Base-by-base conservation (phyloP, 2,888 invertebrate species). In the Cheilosia scutellata region DNA sequence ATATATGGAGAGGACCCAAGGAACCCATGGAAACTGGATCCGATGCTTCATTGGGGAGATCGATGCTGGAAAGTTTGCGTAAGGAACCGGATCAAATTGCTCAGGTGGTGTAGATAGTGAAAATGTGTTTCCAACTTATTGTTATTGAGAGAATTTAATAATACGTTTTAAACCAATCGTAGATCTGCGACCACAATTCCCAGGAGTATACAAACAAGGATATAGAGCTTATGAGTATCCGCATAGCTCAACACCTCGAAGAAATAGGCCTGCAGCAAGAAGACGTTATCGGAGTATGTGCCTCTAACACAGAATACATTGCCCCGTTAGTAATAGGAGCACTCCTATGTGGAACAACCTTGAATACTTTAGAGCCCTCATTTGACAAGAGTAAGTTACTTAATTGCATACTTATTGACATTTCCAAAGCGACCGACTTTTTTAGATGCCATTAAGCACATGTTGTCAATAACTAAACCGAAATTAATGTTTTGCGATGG, bases 401-500 rank as follows among this genome's bases (percentile, higher is more conserved):
- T 11, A 3, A 4, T 37, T 0, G 2, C 7, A n/a, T n/a, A n/a
- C n/a, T n/a, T n/a, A n/a, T 33, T 33, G 33, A 11, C 37, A 3
- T 37, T 37, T 37, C 4, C 33, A 2, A 37, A 7, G 11, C 9
- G 37, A 11, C 37, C 37, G 2, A 9, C 7, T 33, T 0, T 25
- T 6, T 27, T 25, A 89, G 88, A 82, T 68, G 90, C 89, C n/a
- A 89, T 92, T 5, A 90, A 89, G 72, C 90, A 91, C 60, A 88
- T 91, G 29, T 91, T 91, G 53, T 89, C 88, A 53, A 89, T 89
- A 51, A 91, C 92, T 2, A 89, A 90, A 7, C 92, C 92, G 0
- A 89, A 90, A n/a, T 40, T 92, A 5, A 90, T 92, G 49, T 92
- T 92, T 63, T 92, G 92, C 75, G 92, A 92, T 88, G 90, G 90